Percentiles rank a stretch among this genome's conserved stretches.
These are phyloP conservation scores for Tupaia tana DNA, from an alignment of 2,113 vertebrate genomes.

Conservation along the genomic window DNA sequence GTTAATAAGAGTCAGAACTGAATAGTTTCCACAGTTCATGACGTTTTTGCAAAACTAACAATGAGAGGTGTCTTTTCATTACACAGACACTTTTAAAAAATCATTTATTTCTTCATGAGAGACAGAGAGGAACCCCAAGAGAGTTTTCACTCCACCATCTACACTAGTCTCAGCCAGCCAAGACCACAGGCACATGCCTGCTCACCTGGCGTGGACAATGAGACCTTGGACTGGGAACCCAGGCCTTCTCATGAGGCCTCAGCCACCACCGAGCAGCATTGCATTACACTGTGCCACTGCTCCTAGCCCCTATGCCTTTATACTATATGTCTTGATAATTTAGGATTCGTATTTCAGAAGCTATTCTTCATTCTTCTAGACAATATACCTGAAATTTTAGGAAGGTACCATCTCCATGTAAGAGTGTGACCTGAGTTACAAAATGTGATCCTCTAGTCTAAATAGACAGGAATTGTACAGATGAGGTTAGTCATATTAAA, in stretches of 20 bases:
- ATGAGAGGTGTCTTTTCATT: background rate
- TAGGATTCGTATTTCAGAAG: background rate
- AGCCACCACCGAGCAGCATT: no score
- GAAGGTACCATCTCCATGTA: background rate
- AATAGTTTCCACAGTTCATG: background rate
- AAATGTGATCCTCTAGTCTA: background rate
- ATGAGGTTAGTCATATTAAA: background rate
- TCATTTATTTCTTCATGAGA: no score
- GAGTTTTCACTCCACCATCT: no score
- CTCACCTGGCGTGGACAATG: no score
- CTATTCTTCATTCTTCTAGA: background rate
- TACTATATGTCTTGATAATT: background rate
- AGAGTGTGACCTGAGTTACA: background rate
- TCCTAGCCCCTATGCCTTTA: background rate
- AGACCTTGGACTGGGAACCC: no score
- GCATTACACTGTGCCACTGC: no score
- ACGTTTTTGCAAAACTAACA: background rate
- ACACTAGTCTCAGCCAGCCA: no score
- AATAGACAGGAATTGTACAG: background rate
- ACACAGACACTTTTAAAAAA: background rate
- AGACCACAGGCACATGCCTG: no score
- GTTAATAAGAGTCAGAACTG: background rate
- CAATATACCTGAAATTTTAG: background rate
- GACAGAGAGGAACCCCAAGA: no score
- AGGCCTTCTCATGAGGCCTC: no score